Evolutionary conservation across 1,140 invertebrate genomes (phyloP).

Genomic region (Sesamia nonagrioides): DNA sequence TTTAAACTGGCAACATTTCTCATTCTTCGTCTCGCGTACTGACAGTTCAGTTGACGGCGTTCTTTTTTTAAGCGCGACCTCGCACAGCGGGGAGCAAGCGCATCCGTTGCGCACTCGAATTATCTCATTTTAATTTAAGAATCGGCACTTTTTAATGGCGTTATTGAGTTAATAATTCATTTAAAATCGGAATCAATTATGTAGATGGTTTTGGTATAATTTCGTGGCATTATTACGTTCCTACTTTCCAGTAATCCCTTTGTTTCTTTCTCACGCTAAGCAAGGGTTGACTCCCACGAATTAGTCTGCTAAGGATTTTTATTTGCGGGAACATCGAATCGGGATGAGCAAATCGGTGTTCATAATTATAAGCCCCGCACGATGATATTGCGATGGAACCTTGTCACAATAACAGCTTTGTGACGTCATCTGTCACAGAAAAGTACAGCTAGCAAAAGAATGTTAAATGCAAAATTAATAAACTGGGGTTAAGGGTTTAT

Average conservation of each 20-base stretch:
- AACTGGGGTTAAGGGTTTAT: no score
- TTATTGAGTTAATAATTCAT: constrained; percentile 63
- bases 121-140: constrained; percentile 83
- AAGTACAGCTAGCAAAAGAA: no score
- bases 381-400: no score
- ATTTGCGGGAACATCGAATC: constrained; percentile 73
- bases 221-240: constrained; percentile 19
- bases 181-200: constrained; percentile 46
- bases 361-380: no score
- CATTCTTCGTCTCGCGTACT: constrained; percentile 78
- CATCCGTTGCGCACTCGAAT: constrained; percentile 81
- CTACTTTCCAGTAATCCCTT: constrained; percentile 55
- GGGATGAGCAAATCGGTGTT: constrained; percentile 75
- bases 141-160: constrained; percentile 64
- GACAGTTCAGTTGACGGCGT: constrained; percentile 80
- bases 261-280: constrained; percentile 77
- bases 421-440: no score
- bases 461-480: no score
- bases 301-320: constrained; percentile 75
- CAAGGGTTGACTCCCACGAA: constrained; percentile 77
- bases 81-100: constrained; percentile 77
- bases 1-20: constrained; percentile 83
- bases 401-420: no score
- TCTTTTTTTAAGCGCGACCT: constrained; percentile 81
- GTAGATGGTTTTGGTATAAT: constrained; percentile 38